Evolutionary conservation across 1,140 invertebrate genomes (phyloP).

Genomic region (Drosophila teissieri): DNA sequence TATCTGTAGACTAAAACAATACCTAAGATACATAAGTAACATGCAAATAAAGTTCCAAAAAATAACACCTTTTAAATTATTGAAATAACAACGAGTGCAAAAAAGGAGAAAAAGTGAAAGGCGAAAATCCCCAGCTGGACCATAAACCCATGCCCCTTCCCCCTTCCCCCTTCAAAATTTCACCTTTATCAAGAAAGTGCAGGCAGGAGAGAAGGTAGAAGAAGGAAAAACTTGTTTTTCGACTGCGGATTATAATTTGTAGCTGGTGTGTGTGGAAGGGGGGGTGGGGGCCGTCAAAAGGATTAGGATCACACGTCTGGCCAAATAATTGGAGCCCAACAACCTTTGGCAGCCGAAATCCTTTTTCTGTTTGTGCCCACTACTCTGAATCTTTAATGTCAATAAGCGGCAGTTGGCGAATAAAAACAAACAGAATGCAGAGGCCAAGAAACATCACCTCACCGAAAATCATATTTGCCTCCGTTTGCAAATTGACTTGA

Average conservation of each 20-base stretch:
- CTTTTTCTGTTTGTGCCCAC: conserved; percentile 38
- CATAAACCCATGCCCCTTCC: not conserved
- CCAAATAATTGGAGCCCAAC: conserved; percentile 64
- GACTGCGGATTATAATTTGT: conserved; percentile 68
- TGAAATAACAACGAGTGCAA: not conserved
- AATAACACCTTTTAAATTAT: not conserved
- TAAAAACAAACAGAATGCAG: conserved; percentile 6
- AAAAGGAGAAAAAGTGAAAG: not conserved
- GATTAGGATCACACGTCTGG: conserved; percentile 65
- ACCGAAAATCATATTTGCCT: conserved; percentile 33
- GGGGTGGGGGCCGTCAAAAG: conserved; percentile 59
- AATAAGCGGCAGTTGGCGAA: conserved; percentile 57
- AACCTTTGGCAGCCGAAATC: conserved; percentile 71
- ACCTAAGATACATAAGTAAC: not conserved
- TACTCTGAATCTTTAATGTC: conserved; percentile 80
- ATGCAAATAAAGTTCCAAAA: too few species aligned
- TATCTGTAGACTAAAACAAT: not conserved
- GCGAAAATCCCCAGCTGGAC: conserved; percentile 6
- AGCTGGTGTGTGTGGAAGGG: conserved; percentile 54
- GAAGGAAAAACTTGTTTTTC: conserved; percentile 19
- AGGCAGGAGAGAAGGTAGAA: too few species aligned
- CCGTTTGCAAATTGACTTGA: conserved; percentile 50
- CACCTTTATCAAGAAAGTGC: conserved; percentile 14
- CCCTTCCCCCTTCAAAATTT: not conserved
- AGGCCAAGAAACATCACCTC: not conserved